These are phyloP conservation scores for Abrostola triplasia DNA, from an alignment of 2,888 invertebrate species.

Conservation along the genomic window DNA sequence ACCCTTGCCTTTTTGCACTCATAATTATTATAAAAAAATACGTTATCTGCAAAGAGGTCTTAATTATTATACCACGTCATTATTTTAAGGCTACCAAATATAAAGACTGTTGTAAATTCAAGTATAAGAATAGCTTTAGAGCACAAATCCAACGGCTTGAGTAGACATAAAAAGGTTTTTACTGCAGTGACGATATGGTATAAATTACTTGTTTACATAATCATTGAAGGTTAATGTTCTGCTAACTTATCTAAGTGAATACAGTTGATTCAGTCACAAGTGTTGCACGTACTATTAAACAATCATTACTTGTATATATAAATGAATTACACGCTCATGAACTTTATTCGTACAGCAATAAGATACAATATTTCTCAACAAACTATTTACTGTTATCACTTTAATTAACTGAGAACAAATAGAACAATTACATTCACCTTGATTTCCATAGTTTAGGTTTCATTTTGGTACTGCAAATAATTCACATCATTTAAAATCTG, in stretches of 20 bases:
- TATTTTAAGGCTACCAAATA: no score
- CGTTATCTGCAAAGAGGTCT: no score
- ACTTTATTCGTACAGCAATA: neutral
- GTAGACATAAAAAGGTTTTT: neutral
- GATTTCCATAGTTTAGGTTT: constrained; percentile 46
- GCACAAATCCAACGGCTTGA: no score
- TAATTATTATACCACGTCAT: no score
- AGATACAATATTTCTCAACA: constrained; percentile 8
- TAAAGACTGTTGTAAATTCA: no score
- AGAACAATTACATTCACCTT: constrained; percentile 45
- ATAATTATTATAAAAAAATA: no score
- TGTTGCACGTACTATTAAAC: no score
- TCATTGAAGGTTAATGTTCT: neutral
- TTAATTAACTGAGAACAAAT: constrained; percentile 6
- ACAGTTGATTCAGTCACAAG: neutral
- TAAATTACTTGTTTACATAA: neutral
- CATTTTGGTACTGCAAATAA: constrained; percentile 62
- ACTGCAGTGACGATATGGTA: neutral
- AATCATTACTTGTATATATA: no score
- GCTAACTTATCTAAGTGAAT: neutral
- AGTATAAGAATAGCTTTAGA: no score
- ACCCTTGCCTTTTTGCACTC: no score
- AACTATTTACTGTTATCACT: neutral
- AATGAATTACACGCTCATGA: neutral
- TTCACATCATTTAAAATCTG: constrained; percentile 32